phyloP scores from a whole-genome alignment of 2,113 vertebrate species.

The Trichechus manatus region DNA sequence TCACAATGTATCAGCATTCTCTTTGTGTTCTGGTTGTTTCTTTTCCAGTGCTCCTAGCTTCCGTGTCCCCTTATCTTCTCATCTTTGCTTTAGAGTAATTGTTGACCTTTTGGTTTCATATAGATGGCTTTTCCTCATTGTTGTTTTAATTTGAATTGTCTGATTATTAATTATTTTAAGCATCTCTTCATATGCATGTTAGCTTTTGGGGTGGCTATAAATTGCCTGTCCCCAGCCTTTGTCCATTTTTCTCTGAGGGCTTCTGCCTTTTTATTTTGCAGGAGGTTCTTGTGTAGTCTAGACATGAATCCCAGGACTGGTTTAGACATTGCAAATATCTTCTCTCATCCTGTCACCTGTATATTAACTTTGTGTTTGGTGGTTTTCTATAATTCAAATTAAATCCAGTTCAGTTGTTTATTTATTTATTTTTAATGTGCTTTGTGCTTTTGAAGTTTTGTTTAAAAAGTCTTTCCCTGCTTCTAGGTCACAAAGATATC shows the following conservation, averaged over 20 bases:
- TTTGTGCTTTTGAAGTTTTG: not conserved
- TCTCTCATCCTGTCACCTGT: not conserved
- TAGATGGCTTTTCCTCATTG: not conserved
- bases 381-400: not conserved
- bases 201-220: not conserved
- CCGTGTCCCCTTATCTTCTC: too few species aligned
- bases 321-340: not conserved
- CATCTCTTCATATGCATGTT: not conserved
- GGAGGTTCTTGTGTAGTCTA: not conserved
- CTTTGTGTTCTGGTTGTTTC: too few species aligned
- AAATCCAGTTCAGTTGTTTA: not conserved
- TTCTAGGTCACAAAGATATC: not conserved
- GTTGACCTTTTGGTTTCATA: too few species aligned
- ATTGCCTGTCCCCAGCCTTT: not conserved
- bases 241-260: not conserved
- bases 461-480: slow-evolving; percentile 13
- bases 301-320: not conserved
- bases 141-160: slow-evolving; percentile 37
- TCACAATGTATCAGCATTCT: too few species aligned
- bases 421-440: not conserved
- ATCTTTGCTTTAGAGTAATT: too few species aligned
- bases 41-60: too few species aligned
- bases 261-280: not conserved
- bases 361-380: not conserved
- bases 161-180: slow-evolving; percentile 61